Conservation (phyloP, 2,797 vertebrate genomes). For the Antennarius maculatus region DNA sequence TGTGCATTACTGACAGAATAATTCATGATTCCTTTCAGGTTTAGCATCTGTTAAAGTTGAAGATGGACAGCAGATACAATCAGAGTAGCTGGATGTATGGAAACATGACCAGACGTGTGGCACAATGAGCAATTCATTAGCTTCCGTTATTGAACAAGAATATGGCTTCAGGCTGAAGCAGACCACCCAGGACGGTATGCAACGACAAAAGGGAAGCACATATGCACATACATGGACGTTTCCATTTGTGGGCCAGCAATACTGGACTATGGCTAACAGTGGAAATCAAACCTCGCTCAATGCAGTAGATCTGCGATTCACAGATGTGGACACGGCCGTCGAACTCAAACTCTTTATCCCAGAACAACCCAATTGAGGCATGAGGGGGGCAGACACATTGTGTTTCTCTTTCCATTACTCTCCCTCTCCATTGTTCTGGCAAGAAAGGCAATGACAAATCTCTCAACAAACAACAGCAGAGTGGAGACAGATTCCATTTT, state of each 20-base stretch:
- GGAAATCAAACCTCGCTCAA: constrained; percentile 26
- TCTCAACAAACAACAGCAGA: constrained; percentile 48
- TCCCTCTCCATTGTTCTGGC: constrained; percentile 43
- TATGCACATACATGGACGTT: constrained; percentile 22
- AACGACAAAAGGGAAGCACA: constrained; percentile 13
- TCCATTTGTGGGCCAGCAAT: constrained; percentile 41
- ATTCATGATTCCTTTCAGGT: constrained; percentile 11
- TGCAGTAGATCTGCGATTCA: constrained; percentile 43
- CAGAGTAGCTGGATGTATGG: not conserved
- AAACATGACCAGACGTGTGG: constrained; percentile 21
- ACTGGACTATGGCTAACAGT: constrained; percentile 20
- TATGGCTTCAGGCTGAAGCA: constrained; percentile 8
- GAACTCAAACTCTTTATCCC: constrained; percentile 51
- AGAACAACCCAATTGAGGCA: constrained; percentile 18
- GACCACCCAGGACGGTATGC: constrained; percentile 53
- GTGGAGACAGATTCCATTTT: constrained; percentile 47
- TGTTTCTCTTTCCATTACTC: constrained; percentile 44
- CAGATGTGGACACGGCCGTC: constrained; percentile 43
- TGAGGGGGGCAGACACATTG: constrained; percentile 50
- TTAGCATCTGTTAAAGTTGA: constrained; percentile 24
- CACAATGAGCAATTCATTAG: constrained; percentile 26
- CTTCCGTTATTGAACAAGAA: constrained; percentile 19
- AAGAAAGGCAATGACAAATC: constrained; percentile 34
- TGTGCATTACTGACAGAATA: not conserved
- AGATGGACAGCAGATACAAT: constrained; percentile 6